Conservation (phyloP, 1,140 invertebrate species). For the Zaprionus lachaisei region DNA sequence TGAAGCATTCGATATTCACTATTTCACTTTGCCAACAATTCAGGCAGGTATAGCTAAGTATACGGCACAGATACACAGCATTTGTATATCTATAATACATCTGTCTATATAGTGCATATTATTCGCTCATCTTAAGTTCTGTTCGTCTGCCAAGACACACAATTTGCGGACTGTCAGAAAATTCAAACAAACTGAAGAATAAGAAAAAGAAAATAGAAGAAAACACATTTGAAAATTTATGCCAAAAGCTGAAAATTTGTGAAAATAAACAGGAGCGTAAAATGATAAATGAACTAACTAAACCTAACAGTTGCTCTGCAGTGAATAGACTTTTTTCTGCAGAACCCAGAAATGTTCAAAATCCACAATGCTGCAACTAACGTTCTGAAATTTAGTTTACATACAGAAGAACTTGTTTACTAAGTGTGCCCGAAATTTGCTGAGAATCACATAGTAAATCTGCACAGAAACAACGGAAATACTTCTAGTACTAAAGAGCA, state of each 20-base stretch:
- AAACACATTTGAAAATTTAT: conserved; percentile 10
- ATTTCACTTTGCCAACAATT: conserved; percentile 23
- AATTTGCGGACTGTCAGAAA: conserved; percentile 33
- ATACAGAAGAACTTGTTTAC: not conserved
- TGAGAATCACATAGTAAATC: not conserved
- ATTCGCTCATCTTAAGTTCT: conserved; percentile 41
- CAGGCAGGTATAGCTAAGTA: conserved; percentile 24
- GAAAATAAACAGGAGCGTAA: conserved; percentile 34
- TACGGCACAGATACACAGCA: conserved; percentile 16
- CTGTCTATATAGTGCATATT: conserved; percentile 23
- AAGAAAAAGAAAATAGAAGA: conserved; percentile 22
- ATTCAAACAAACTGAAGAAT: conserved; percentile 39
- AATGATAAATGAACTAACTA: conserved; percentile 17
- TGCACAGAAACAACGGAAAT: not conserved
- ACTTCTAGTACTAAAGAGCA: not conserved
- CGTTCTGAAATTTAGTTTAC: not conserved
- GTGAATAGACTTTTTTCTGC: not conserved
- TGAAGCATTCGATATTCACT: conserved; percentile 25
- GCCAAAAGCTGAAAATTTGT: conserved; percentile 17
- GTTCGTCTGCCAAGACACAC: conserved; percentile 25
- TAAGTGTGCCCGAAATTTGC: not conserved
- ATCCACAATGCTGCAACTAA: not conserved
- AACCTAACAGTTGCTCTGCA: conserved; percentile 13
- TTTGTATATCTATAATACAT: conserved; percentile 1
- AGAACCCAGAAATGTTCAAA: not conserved